Base-by-base conservation (phyloP, 2,888 invertebrate species). In the Parnassius glacialis region DNA sequence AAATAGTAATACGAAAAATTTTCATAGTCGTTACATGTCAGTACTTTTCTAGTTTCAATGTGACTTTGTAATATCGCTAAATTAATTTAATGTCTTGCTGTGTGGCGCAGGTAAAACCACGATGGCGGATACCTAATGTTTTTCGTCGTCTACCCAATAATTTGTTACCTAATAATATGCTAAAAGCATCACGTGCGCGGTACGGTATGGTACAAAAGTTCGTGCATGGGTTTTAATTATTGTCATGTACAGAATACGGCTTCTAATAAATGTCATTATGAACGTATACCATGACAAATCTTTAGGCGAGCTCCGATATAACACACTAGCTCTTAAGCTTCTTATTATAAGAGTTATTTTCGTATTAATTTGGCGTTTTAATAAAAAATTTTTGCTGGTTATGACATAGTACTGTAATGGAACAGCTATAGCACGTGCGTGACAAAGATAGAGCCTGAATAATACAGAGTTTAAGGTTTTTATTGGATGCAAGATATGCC, bases 171-270 rank as follows among this genome's bases (percentile, higher is more conserved):
- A 85, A 87, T 85, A 85, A 84, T 86, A 87, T 85, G 86, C 84
- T 81, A 83, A 85, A 79, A 73, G 70, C 73, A 66, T 70, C 80
- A 84, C 85, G 86, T 86, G 78, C 87, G 75, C 66, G 87, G 90
- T 70, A 90, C 90, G 80, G 87, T 83, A 71, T 87, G 90, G 90
- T 84, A 90, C 90, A 74, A 73, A 67, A 72, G 74, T 90, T 90
- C 90, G 90, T 90, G 90, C 90, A 90, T 90, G 83, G 85, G 82
- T 90, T 90, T 90, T 90, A 90, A 90, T 90, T 90, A 90, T 90
- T 88, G 80, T 88, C 90, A 90, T 90, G 90, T 90, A 90, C 87
- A 84, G 81, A 87, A 90, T 89, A 88, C 87, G 87, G 77, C 84
- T 85, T 81, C 87, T 90, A 90, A 90, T 90, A 90, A 90, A 90